Evolutionary conservation across 1,140 invertebrate genomes (phyloP), one percentile per base, ranked within the genome.

Genomic region (Subanguina moxae): DNA sequence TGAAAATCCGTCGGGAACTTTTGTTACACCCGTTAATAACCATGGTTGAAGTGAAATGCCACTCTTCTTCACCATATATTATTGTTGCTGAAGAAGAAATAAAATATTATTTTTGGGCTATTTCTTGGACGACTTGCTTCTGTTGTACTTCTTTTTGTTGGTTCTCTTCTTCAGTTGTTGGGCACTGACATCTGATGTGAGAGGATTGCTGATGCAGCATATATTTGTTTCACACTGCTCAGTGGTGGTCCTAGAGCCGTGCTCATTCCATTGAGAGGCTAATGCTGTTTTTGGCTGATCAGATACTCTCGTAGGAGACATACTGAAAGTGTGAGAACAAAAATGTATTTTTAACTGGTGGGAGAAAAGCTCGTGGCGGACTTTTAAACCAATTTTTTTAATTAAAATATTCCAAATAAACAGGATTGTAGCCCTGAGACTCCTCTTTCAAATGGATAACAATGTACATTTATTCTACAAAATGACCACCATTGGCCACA

Each of bases 91-190:
- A 52, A 52, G n/a, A 3, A 25, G 17, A 7, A 52, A 25, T 5
- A 52, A 52, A 25, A 19, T 7, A n/a, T n/a, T n/a, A n/a, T n/a
- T 52, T 25, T 3, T 52, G n/a, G n/a, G 32, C 15, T 52, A 52
- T 52, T 52, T 52, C 23, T 52, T 52, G n/a, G 48, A 52, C 1
- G 48, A 52, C 23, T 52, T 52, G 15, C 48, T 52, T 52, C 48
- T 19, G 23, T 52, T 52, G 48, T 19, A 52, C 23, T 52, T 52
- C 48, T 52, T 52, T 52, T 52, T 52, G n/a, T 25, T 19, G n/a
- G 23, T 19, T 52, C 23, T 52, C 3, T 19, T 52, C 3, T 52
- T 19, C 3, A 25, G 48, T 8, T 52, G 3, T 15, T 19, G 48
- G 48, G n/a, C 3, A 15, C 3, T 52, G 1, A 15, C 8, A 19